These are phyloP conservation scores for Corythaeola cristata DNA, from an alignment of 2,113 vertebrate species.

Conservation along the genomic window DNA sequence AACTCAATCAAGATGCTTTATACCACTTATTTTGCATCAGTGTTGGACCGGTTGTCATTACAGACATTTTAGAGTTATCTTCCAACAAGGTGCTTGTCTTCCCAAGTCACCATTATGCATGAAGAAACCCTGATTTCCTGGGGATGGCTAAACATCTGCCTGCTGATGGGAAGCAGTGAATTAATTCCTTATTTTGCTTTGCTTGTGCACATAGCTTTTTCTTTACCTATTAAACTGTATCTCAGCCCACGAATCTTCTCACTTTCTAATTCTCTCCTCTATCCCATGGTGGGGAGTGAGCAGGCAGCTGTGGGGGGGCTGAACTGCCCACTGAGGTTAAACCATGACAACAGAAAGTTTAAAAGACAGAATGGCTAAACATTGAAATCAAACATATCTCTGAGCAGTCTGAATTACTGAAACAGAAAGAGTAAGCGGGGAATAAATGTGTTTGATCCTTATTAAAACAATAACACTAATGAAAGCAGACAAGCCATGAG, in stretches of 20 bases:
- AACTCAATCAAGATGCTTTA: not conserved
- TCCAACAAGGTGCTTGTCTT: not conserved
- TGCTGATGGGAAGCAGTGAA: not conserved
- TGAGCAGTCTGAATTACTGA: not conserved
- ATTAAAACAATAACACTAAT: not conserved
- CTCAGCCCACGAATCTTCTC: not conserved
- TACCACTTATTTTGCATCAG: not conserved
- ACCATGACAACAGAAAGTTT: not conserved
- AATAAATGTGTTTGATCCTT: not conserved
- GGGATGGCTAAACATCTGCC: not conserved
- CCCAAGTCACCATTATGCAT: fast-evolving
- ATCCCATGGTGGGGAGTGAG: not conserved
- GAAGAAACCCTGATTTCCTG: not conserved
- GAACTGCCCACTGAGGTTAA: not conserved
- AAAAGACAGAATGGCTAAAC: not conserved
- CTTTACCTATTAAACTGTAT: not conserved
- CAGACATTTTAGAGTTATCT: not conserved
- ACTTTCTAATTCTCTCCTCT: not conserved
- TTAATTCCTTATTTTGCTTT: not conserved
- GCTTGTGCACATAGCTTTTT: not conserved
- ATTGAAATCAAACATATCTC: not conserved
- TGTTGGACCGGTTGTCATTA: not conserved
- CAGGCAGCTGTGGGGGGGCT: fast-evolving
- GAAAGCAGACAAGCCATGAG: not conserved
- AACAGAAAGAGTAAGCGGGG: not conserved